Percentiles rank a stretch among this genome's conserved stretches.
These are phyloP conservation scores for Aelia acuminata DNA, from an alignment of 2,888 invertebrate species.

Conservation along the genomic window DNA sequence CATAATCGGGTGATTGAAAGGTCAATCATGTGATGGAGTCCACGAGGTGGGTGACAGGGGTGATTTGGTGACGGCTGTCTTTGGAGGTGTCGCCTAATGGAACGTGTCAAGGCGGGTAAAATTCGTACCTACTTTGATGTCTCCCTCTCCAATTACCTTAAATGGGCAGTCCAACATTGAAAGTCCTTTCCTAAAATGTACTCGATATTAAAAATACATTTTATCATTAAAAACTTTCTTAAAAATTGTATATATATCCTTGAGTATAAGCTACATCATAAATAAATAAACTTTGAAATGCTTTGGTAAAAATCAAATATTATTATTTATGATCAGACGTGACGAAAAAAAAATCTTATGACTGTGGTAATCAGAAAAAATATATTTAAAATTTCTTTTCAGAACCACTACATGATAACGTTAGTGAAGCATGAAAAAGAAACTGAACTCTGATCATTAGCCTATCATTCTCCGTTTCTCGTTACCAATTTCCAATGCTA, in stretches of 20 bases:
- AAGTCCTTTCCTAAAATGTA: not conserved
- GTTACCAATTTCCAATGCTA: not conserved
- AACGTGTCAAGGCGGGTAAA: not conserved
- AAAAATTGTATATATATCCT: too few relatives aligned
- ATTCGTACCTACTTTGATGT: constrained; percentile 10
- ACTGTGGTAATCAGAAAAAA: too few relatives aligned
- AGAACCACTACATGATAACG: too few relatives aligned
- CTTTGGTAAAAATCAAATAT: too few relatives aligned
- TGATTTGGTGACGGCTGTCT: constrained; percentile 22
- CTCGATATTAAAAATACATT: not conserved
- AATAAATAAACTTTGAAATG: too few relatives aligned
- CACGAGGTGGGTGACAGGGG: not conserved
- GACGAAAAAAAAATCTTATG: too few relatives aligned
- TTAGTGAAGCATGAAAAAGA: too few relatives aligned
- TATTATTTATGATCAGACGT: too few relatives aligned
- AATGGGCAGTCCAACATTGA: not conserved
- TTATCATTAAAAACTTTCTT: not conserved
- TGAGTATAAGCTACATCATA: too few relatives aligned
- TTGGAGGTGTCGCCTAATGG: constrained; percentile 19
- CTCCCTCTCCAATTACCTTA: not conserved
- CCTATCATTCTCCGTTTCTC: too few relatives aligned
- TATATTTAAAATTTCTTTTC: too few relatives aligned
- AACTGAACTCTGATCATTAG: too few relatives aligned
- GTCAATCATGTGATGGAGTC: constrained; percentile 1
- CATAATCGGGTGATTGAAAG: constrained; percentile 21